Evolutionary conservation across 2,888 invertebrate genomes (phyloP).

Genomic region (Chrysomela aeneicollis): DNA sequence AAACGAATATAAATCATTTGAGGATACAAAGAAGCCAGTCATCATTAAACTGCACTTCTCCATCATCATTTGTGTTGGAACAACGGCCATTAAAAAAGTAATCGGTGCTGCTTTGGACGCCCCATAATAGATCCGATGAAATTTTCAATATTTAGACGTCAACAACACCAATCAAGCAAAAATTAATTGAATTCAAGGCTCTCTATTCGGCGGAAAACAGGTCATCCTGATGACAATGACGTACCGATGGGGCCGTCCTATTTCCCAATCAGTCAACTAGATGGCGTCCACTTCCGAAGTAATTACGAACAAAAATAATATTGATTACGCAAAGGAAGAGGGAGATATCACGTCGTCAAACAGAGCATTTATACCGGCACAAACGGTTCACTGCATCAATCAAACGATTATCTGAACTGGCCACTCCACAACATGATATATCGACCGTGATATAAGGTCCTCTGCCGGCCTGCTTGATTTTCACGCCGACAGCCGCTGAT

Average conservation of each 20-base stretch:
- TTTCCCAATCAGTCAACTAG: neutral
- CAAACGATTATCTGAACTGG: constrained; percentile 29
- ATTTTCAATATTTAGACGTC: neutral
- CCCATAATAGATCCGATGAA: neutral
- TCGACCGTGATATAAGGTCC: constrained; percentile 14
- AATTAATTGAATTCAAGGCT: constrained; percentile 17
- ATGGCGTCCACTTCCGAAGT: too few species aligned
- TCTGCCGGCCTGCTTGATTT: neutral
- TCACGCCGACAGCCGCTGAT: neutral
- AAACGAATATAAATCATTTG: too few species aligned
- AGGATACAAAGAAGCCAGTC: too few species aligned
- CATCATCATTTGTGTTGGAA: neutral
- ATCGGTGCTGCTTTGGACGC: neutral
- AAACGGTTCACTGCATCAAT: constrained; percentile 25
- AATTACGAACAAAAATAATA: too few species aligned
- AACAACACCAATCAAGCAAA: neutral
- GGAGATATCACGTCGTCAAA: neutral
- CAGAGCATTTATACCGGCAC: constrained; percentile 1
- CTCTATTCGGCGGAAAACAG: constrained; percentile 4
- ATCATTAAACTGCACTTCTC: too few species aligned
- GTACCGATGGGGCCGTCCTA: neutral
- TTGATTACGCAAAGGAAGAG: neutral
- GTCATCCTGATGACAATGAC: neutral
- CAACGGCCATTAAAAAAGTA: neutral
- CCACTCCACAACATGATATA: constrained; percentile 29